Percentiles rank a stretch among this genome's conserved stretches.
These are phyloP conservation scores for Amphipoea lucens DNA, from an alignment of 2,888 invertebrate genomes.

Conservation along the genomic window DNA sequence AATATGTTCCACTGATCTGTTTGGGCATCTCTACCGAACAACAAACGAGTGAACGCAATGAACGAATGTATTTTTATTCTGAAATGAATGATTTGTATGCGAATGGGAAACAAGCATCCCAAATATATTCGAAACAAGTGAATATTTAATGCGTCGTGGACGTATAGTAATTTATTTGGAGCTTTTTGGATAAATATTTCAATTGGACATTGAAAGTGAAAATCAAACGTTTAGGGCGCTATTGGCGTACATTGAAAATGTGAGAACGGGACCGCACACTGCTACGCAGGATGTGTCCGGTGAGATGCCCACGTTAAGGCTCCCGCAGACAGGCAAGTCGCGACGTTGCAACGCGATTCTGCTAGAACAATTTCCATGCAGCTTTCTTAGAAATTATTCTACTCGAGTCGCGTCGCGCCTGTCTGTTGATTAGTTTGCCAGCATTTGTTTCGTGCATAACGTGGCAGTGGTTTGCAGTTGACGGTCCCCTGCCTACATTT, in stretches of 20 bases:
- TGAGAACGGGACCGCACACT: not conserved
- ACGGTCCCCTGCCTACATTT: not conserved
- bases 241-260: not conserved
- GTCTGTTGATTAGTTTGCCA: not conserved
- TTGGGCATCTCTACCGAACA: constrained; percentile 38
- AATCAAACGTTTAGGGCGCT: not conserved
- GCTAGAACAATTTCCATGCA: not conserved
- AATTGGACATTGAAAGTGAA: not conserved
- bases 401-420: not conserved
- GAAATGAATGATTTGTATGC: constrained; percentile 40
- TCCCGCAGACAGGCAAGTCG: not conserved
- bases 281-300: not conserved
- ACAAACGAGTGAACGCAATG: constrained; percentile 33
- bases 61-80: constrained; percentile 51
- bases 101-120: constrained; percentile 34
- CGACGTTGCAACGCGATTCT: not conserved
- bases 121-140: constrained; percentile 17
- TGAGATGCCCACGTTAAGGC: not conserved
- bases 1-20: constrained; percentile 50
- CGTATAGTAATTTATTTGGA: constrained; percentile 3
- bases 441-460: not conserved
- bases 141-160: constrained; percentile 27
- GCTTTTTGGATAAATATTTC: constrained; percentile 2
- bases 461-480: not conserved
- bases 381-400: not conserved